phyloP scores from a whole-genome alignment of 2,797 vertebrate genomes.

The Onychomys arenicola region DNA sequence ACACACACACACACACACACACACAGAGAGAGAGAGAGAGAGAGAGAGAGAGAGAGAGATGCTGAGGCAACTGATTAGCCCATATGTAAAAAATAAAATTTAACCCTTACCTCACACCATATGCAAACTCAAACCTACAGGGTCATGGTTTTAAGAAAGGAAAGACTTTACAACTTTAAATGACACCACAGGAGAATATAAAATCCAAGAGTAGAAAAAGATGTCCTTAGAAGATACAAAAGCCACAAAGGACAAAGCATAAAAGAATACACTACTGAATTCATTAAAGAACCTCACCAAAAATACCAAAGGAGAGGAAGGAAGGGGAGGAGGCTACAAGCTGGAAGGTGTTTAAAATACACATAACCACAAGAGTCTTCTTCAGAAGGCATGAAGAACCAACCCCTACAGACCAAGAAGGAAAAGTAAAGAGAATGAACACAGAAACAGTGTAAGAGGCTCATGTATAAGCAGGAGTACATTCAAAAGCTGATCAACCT shows the following conservation, averaged over 20 bases:
- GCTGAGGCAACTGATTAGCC: background rate
- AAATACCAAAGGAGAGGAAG: background rate
- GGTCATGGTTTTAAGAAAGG: background rate
- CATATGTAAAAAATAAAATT: background rate
- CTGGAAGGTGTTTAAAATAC: background rate
- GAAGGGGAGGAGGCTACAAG: background rate
- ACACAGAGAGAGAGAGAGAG: too few relatives aligned
- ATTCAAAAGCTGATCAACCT: background rate
- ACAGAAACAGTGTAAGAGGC: background rate
- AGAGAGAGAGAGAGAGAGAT: too few relatives aligned
- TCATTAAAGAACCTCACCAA: constrained; percentile 44
- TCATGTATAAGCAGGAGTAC: background rate
- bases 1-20: background rate
- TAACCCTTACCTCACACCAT: background rate
- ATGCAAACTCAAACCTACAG: background rate
- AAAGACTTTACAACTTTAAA: background rate
- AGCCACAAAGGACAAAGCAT: constrained; percentile 11
- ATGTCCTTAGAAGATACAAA: background rate
- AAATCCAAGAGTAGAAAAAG: background rate
- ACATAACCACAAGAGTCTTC: constrained; percentile 4
- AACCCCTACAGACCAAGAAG: background rate
- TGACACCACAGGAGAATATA: background rate
- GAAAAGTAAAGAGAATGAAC: background rate
- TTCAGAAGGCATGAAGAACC: background rate
- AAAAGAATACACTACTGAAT: background rate